These are phyloP conservation scores for Galaxias olidus DNA, from an alignment of 2,797 vertebrate species.

Conservation along the genomic window DNA sequence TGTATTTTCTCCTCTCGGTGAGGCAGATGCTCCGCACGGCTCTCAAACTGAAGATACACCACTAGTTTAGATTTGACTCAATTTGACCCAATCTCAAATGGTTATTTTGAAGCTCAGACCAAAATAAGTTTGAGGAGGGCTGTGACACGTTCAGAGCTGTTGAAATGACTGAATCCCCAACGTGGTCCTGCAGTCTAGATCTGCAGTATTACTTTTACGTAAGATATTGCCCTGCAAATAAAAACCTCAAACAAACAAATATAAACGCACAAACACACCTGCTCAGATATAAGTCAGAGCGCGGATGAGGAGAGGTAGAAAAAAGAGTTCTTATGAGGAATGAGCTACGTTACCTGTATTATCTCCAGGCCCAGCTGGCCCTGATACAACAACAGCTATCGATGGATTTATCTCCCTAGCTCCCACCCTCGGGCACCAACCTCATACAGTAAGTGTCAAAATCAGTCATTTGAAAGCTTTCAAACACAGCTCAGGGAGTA, in stretches of 20 bases:
- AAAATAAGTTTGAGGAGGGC: too few species aligned
- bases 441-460: conserved; percentile 54
- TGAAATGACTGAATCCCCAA: too few species aligned
- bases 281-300: conserved; percentile 40
- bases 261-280: conserved; percentile 27
- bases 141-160: too few species aligned
- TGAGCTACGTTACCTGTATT: conserved; percentile 57
- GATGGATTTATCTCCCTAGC: conserved; percentile 26
- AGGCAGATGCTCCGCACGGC: too few species aligned
- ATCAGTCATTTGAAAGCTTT: conserved; percentile 22
- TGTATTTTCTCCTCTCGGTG: too few species aligned
- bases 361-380: conserved; percentile 60
- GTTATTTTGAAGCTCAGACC: too few species aligned
- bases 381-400: conserved; percentile 52
- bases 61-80: too few species aligned
- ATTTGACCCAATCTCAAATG: too few species aligned
- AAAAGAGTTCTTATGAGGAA: conserved; percentile 48
- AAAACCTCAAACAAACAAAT: background rate
- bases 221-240: too few species aligned
- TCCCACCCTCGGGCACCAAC: conserved; percentile 37
- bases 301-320: conserved; percentile 28
- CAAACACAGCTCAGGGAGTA: background rate
- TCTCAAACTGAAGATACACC: too few species aligned
- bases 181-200: too few species aligned
- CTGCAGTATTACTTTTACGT: too few species aligned